phyloP scores from a whole-genome alignment of 2,888 invertebrate genomes.

The Lithophane socia region DNA sequence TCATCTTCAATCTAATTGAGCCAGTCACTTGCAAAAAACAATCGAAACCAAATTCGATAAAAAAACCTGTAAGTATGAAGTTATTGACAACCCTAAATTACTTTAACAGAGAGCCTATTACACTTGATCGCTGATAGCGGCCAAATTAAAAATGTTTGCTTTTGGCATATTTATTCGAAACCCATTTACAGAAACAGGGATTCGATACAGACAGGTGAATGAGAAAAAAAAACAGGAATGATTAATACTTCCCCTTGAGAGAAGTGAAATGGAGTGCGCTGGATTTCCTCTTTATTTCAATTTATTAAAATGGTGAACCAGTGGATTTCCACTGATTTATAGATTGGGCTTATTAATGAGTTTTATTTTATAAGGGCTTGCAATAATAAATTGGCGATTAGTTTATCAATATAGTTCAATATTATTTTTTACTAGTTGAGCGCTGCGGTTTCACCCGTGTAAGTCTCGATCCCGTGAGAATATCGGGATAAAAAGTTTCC shows the following conservation, averaged over 20 bases:
- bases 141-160: constrained; percentile 62
- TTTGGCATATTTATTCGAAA: constrained; percentile 54
- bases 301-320: constrained; percentile 35
- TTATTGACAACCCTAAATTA: constrained; percentile 50
- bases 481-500: no score
- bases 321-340: constrained; percentile 31
- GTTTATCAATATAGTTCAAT: not conserved
- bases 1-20: not conserved
- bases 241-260: constrained; percentile 26
- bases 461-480: no score
- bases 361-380: constrained; percentile 14
- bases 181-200: constrained; percentile 33
- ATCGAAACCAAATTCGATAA: not conserved
- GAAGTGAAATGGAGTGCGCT: constrained; percentile 8
- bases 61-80: not conserved
- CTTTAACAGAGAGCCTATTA: constrained; percentile 42
- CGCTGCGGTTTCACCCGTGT: no score
- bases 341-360: constrained; percentile 20
- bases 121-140: constrained; percentile 50
- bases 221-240: constrained; percentile 29
- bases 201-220: constrained; percentile 47
- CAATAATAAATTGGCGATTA: not conserved
- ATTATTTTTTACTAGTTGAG: no score
- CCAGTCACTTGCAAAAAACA: not conserved
- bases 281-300: constrained; percentile 37